These are phyloP conservation scores for Dryococelus australis DNA, from an alignment of 2,888 invertebrate species.

Conservation along the genomic window DNA sequence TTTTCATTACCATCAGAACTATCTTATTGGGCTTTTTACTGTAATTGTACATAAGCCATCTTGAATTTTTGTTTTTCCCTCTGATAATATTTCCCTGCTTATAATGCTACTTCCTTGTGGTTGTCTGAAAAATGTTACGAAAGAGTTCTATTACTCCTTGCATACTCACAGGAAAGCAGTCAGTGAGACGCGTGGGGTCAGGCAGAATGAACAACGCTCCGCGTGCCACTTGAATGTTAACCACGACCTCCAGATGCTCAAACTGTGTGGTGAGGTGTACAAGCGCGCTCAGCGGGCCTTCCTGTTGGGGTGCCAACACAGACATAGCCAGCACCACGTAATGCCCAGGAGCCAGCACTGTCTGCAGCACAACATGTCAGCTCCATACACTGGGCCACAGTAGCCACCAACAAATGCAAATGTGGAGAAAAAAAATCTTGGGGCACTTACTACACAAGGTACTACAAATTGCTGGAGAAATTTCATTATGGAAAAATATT, in stretches of 20 bases:
- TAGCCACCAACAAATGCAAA: neutral
- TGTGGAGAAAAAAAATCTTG: no score
- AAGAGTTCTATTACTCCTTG: no score
- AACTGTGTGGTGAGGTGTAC: slow-evolving; percentile 76
- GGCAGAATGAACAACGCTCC: slow-evolving; percentile 76
- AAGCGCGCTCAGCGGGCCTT: slow-evolving; percentile 72
- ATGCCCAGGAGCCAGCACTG: slow-evolving; percentile 65
- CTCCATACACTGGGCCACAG: neutral
- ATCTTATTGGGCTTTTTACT: no score
- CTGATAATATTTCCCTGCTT: no score
- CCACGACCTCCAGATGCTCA: slow-evolving; percentile 73
- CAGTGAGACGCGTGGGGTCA: slow-evolving; percentile 73
- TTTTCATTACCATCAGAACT: no score
- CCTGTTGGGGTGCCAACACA: slow-evolving; percentile 71
- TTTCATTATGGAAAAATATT: no score
- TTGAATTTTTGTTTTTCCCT: no score
- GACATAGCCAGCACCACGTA: slow-evolving; percentile 76
- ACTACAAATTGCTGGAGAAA: no score
- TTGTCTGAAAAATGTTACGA: no score
- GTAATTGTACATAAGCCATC: no score
- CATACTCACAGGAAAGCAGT: slow-evolving; percentile 79
- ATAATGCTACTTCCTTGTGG: no score
- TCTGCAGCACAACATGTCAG: slow-evolving; percentile 57
- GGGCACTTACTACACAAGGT: no score
- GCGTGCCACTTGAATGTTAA: slow-evolving; percentile 76